Base-by-base conservation (phyloP, 2,113 vertebrate species). In the Etheostoma spectabile region DNA sequence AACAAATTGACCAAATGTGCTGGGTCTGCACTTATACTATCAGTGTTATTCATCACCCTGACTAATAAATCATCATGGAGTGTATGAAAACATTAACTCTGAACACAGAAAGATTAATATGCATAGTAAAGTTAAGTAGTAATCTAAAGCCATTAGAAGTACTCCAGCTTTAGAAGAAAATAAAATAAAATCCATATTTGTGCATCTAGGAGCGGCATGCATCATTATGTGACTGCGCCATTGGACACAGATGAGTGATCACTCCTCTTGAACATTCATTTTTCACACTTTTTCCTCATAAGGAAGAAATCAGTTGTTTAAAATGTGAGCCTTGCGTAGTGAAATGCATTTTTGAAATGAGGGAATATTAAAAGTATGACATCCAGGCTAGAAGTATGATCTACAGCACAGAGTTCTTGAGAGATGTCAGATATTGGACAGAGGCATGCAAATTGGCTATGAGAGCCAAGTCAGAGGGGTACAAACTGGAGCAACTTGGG, bases 71-170 rank as follows among this genome's bases (percentile, higher is more conserved):
- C 91, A 90, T 68, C 4, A 0, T 35, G 30, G 64, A 65, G 59
- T 74, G 82, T 91, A 84, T 92, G 91, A 91, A 91, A 93, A 92
- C 88, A 78, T 61, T 84, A 80, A 77, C 74, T 49, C 61, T 42
- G 73, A 84, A 46, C 33, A 74, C 46, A 74, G 79, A 86, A 86
- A 91, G 92, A 93, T 93, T 89, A 88, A 93, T 93, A 81, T 85
- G 79, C 71, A 63, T 57, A 76, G 55, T 56, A 27, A 30, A 55
- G 53, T 78, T 60, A 87, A 78, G 78, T 49, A 78, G 80, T 83
- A 22, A 71, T 86, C 59, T 57, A 46, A 72, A 86, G 55, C 59
- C 52, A 77, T 84, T 69, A 76, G 53, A 86, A 86, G 69, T 62
- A 60, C 14, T 57, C 16, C 61, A 52, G 72, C 33, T 80, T 70